Conservation (phyloP, 53 echinoderm and acorn worm genomes). For the Holothuria leucospilota region DNA sequence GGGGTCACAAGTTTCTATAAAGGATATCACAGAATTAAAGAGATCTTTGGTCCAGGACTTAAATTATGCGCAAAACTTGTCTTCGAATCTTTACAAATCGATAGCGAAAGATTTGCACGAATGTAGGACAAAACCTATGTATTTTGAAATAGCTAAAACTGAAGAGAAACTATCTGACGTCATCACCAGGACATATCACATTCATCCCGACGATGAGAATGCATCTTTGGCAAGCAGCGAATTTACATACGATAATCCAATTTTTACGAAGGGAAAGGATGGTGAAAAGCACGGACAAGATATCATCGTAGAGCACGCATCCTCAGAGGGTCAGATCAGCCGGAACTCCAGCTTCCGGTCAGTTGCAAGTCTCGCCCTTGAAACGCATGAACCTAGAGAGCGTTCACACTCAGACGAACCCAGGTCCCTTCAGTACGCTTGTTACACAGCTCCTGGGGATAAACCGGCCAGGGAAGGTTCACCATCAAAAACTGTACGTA, state of each 20-base stretch:
- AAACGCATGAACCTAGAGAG: constrained; percentile 67
- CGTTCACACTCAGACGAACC: constrained; percentile 39
- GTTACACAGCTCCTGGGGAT: constrained; percentile 76
- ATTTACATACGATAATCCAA: constrained; percentile 94
- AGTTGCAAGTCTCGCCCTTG: constrained; percentile 82
- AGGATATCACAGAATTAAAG: constrained; percentile 75
- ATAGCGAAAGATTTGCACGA: constrained; percentile 84
- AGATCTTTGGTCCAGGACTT: constrained; percentile 88
- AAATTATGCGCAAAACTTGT: constrained; percentile 79
- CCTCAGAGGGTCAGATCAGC: constrained; percentile 54
- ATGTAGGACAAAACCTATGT: constrained; percentile 84
- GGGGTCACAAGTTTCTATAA: constrained; percentile 59
- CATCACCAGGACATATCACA: constrained; percentile 79
- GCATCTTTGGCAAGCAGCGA: constrained; percentile 76
- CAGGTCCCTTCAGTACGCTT: constrained; percentile 72
- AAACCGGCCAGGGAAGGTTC: constrained; percentile 53
- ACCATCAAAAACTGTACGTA: constrained; percentile 62
- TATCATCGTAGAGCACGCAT: not conserved
- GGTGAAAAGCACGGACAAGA: not conserved
- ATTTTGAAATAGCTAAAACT: constrained; percentile 87
- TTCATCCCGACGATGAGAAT: constrained; percentile 58
- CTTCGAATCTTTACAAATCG: constrained; percentile 78
- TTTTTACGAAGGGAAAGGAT: constrained; percentile 60
- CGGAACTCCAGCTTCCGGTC: constrained; percentile 94
- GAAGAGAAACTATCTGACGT: constrained; percentile 80